These are phyloP conservation scores for Actinostola sp. DNA, from an alignment of 92 coral and sea anemone genomes.

Conservation along the genomic window DNA sequence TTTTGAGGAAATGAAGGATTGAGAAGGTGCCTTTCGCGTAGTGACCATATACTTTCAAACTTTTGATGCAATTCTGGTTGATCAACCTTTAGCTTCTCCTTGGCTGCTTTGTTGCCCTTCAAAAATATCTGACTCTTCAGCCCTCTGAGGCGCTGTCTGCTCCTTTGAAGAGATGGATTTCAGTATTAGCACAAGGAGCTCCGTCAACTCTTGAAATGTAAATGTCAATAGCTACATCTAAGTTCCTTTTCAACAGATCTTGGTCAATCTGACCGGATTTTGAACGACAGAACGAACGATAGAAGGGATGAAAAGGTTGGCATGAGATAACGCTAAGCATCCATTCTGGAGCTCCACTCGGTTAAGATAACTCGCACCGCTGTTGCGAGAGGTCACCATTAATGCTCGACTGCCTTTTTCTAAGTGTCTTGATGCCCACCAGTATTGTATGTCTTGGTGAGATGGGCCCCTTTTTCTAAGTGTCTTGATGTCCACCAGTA, in stretches of 20 bases:
- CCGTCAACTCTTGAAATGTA: constrained; percentile 65
- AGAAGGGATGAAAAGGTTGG: constrained; percentile 68
- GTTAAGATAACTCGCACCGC: constrained; percentile 64
- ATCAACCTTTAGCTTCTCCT: constrained; percentile 15
- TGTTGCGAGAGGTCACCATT: constrained; percentile 51
- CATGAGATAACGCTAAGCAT: constrained; percentile 60
- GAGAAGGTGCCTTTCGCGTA: constrained; percentile 42
- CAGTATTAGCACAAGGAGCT: constrained; percentile 65
- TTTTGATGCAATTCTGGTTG: constrained; percentile 37
- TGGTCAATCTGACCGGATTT: constrained; percentile 30
- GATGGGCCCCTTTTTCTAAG: constrained; percentile 46
- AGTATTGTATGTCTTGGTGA: constrained; percentile 54
- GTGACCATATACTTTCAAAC: constrained; percentile 53
- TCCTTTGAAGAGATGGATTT: constrained; percentile 64
- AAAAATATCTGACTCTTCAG: constrained; percentile 42
- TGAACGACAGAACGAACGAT: constrained; percentile 21
- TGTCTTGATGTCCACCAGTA: constrained; percentile 67
- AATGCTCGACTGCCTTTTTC: constrained; percentile 24
- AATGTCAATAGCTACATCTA: constrained; percentile 56
- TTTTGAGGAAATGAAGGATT: constrained; percentile 41
- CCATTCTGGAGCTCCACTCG: constrained; percentile 70
- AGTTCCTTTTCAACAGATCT: constrained; percentile 47
- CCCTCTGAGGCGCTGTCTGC: constrained; percentile 36
- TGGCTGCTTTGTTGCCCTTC: constrained; percentile 49
- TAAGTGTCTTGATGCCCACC: constrained; percentile 61